A percentile compares a stretch with the other conserved stretches of the same genome.
Conservation (phyloP, 2,113 vertebrate genomes). For the Chunga burmeisteri region DNA sequence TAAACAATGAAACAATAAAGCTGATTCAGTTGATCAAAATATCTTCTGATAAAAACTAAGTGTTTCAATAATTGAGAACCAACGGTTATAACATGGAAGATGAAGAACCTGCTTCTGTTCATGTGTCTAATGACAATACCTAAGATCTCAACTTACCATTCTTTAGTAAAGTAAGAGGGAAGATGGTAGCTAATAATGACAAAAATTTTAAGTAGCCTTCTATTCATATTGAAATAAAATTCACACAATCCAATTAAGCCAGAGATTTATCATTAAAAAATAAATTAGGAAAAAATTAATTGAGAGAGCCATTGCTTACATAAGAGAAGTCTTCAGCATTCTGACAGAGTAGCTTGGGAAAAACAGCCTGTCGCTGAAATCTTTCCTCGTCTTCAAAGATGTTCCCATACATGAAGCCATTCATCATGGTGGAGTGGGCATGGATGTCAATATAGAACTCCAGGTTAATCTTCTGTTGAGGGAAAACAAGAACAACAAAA, state of each 20-base stretch:
- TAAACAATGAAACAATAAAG: background rate
- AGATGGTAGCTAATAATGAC: background rate
- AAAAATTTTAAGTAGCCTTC: background rate
- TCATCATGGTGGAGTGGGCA: conserved; percentile 99
- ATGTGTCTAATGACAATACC: background rate
- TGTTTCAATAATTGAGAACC: background rate
- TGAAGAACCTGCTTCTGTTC: background rate
- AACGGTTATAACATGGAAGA: background rate
- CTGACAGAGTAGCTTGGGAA: conserved; percentile 92
- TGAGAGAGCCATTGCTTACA: conserved; percentile 74
- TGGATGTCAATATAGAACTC: conserved; percentile 99
- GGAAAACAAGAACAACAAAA: conserved; percentile 8
- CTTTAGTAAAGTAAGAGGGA: background rate
- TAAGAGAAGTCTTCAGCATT: conserved; percentile 96
- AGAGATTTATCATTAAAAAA: background rate
- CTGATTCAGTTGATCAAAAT: background rate
- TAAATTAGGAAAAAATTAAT: background rate
- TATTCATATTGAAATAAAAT: background rate
- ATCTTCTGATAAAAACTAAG: background rate
- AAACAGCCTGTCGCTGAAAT: conserved; percentile 92
- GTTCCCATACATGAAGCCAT: conserved; percentile 99
- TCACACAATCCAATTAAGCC: background rate
- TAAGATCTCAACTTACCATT: background rate
- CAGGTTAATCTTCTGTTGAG: conserved; percentile 88
- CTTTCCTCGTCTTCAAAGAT: conserved; percentile 95